phyloP scores from a whole-genome alignment of 2,113 vertebrate genomes.

The Oreochromis tanganicae region DNA sequence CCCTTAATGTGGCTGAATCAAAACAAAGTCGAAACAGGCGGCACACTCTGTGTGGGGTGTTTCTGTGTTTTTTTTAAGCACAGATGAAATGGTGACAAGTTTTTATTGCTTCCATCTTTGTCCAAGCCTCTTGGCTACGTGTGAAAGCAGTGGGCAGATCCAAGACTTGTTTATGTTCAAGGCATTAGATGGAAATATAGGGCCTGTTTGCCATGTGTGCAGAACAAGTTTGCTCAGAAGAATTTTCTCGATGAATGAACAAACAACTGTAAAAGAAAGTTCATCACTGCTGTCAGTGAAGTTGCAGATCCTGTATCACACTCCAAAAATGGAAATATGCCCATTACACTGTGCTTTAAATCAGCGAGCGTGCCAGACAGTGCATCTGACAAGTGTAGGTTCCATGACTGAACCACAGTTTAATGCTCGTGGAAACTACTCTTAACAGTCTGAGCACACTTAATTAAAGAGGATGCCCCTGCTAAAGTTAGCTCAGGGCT shows the following conservation, averaged over 20 bases:
- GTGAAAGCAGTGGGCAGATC: conserved; percentile 62
- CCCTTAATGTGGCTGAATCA: conserved; percentile 61
- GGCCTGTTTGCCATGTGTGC: conserved; percentile 28
- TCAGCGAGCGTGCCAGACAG: background rate
- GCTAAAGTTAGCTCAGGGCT: conserved; percentile 57
- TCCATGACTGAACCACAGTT: conserved; percentile 28
- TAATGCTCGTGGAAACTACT: conserved; percentile 48
- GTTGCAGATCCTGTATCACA: background rate
- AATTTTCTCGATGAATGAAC: background rate
- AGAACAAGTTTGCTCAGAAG: background rate
- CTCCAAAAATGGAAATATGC: background rate
- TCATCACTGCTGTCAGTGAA: background rate
- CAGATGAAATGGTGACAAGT: conserved; percentile 35
- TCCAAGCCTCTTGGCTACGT: conserved; percentile 42
- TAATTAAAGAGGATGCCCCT: conserved; percentile 68
- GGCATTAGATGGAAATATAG: conserved; percentile 9
- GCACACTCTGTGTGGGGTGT: conserved; percentile 41
- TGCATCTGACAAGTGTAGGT: conserved; percentile 3
- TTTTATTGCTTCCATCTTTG: conserved; percentile 52
- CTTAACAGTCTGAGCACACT: conserved; percentile 12
- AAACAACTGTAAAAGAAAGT: background rate
- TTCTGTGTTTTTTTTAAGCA: background rate
- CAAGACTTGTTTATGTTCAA: conserved; percentile 55
- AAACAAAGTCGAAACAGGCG: conserved; percentile 56
- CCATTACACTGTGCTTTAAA: background rate